A percentile compares a stretch with the other conserved stretches of the same genome.
Evolutionary conservation across 2,888 invertebrate genomes (phyloP).

Genomic region (Zygaena filipendulae): DNA sequence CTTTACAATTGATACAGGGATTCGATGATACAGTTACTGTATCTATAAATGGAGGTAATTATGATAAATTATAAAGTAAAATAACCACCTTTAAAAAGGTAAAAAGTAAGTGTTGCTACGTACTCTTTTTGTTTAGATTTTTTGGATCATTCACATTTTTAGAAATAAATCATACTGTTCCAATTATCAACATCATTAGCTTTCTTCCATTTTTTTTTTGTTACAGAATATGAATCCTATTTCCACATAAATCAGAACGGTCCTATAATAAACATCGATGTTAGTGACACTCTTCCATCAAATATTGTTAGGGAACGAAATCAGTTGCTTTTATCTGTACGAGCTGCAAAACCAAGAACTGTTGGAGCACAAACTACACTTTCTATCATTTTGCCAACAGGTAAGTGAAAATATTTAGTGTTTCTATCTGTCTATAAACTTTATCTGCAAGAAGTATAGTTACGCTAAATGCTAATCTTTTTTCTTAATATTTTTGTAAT

Average conservation of each 20-base stretch:
- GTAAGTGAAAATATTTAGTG: constrained; percentile 21
- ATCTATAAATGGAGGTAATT: constrained; percentile 36
- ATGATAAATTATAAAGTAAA: too few relatives aligned
- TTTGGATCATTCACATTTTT: too few relatives aligned
- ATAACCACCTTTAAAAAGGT: too few relatives aligned
- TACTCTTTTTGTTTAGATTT: too few relatives aligned
- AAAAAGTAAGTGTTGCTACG: too few relatives aligned
- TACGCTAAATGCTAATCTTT: too few relatives aligned
- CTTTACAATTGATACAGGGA: constrained; percentile 33
- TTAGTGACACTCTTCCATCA: constrained; percentile 31
- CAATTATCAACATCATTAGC: not conserved
- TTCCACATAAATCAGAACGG: constrained; percentile 24
- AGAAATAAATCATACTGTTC: not conserved
- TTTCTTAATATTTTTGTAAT: too few relatives aligned
- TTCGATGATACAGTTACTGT: constrained; percentile 34
- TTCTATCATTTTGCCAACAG: constrained; percentile 33
- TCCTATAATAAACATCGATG: constrained; percentile 18
- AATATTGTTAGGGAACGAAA: constrained; percentile 24
- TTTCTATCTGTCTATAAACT: too few relatives aligned
- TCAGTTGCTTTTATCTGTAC: constrained; percentile 29
- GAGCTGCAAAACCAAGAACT: constrained; percentile 34
- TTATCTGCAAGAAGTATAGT: too few relatives aligned
- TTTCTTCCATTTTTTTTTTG: not conserved
- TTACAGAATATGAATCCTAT: constrained; percentile 25
- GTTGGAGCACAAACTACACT: constrained; percentile 37